Conservation (phyloP, 2,888 invertebrate species). For the Eurois occulta region DNA sequence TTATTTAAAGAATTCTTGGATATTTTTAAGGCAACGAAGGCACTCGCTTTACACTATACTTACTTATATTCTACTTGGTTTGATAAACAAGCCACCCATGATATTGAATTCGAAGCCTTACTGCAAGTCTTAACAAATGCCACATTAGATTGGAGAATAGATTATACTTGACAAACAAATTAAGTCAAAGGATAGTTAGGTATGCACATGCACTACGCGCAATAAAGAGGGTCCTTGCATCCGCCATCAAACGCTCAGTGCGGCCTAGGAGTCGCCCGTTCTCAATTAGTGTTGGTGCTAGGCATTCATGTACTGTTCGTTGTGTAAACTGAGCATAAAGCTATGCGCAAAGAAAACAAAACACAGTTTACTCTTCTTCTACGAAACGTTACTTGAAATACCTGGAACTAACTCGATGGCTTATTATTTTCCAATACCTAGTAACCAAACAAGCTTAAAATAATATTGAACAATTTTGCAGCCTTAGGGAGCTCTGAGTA, state of each 20-base stretch:
- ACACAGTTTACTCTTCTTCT: conserved; percentile 13
- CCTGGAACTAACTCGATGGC: not conserved
- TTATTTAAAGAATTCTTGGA: not conserved
- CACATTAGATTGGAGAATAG: not conserved
- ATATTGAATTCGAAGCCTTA: not conserved
- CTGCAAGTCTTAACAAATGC: not conserved
- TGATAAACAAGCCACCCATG: not conserved
- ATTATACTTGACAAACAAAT: not conserved
- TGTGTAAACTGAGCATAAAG: conserved; percentile 32
- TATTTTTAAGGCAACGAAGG: not conserved
- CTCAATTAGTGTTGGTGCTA: conserved; percentile 9
- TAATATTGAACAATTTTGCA: not conserved
- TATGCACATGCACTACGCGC: not conserved
- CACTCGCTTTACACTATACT: not conserved
- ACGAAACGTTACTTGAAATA: conserved; percentile 33
- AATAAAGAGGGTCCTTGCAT: not conserved
- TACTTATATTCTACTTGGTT: not conserved
- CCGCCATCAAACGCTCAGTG: not conserved
- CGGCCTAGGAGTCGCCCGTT: not conserved
- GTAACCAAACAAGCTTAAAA: not conserved
- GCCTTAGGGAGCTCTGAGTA: not conserved
- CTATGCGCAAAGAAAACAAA: conserved; percentile 41
- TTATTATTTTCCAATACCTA: conserved; percentile 1
- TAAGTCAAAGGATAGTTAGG: not conserved
- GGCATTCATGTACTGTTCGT: conserved; percentile 1